phyloP scores from a whole-genome alignment of 2,888 invertebrate species.

The Gandaritis pyraliata region DNA sequence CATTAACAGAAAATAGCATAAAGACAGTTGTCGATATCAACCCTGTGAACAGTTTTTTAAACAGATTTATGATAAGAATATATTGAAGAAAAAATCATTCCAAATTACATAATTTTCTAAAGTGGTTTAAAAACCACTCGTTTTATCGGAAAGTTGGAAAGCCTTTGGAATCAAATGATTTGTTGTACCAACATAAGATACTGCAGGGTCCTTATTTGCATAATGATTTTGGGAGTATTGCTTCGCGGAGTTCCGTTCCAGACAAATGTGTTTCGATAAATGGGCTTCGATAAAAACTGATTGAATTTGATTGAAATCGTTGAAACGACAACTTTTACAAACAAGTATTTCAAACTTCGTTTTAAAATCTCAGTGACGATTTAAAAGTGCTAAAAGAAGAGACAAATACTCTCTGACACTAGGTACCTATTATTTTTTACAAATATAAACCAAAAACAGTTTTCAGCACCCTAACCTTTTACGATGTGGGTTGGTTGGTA shows the following conservation, averaged over 20 bases:
- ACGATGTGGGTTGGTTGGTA: slow-evolving; percentile 24
- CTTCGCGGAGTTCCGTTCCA: neutral
- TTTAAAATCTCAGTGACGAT: too few species aligned
- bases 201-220: slow-evolving; percentile 6
- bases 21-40: too few species aligned
- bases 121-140: slow-evolving; percentile 7
- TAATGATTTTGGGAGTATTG: slow-evolving; percentile 18
- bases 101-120: slow-evolving; percentile 11
- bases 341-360: too few species aligned
- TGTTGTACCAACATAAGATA: slow-evolving; percentile 13
- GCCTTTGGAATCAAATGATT: slow-evolving; percentile 18
- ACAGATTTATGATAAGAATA: too few species aligned
- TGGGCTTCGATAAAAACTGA: slow-evolving; percentile 1
- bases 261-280: slow-evolving; percentile 10
- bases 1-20: too few species aligned
- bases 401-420: neutral
- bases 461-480: neutral
- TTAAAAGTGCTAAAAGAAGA: neutral
- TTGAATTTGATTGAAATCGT: slow-evolving; percentile 7
- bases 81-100: slow-evolving; percentile 3
- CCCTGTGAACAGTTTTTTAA: too few species aligned
- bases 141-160: slow-evolving; percentile 24
- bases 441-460: neutral
- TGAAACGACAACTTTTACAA: neutral
- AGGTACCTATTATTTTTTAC: too few species aligned